phyloP scores from a whole-genome alignment of 2,888 invertebrate genomes.

The Agonopterix subpropinquella region DNA sequence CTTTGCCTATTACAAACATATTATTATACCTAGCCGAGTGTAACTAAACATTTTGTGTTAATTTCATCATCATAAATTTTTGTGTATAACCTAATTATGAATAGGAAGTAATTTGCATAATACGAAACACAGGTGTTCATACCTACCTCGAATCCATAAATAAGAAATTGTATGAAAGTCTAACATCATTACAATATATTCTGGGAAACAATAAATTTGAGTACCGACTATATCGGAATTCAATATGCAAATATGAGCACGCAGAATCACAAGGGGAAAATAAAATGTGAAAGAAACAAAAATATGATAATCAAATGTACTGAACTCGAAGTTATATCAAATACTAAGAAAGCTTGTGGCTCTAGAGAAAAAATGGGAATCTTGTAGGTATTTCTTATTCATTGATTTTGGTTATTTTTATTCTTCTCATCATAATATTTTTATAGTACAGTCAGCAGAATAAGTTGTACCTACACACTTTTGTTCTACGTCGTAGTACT shows the following conservation, averaged over 20 bases:
- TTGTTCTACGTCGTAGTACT: no score
- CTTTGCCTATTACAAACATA: no score
- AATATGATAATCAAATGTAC: constrained; percentile 68
- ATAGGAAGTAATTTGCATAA: no score
- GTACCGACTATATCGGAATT: constrained; percentile 62
- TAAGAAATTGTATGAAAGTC: background rate
- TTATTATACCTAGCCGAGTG: no score
- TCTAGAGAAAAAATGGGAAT: constrained; percentile 18
- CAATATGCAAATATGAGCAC: constrained; percentile 62
- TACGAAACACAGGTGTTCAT: no score
- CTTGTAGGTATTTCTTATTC: constrained; percentile 7
- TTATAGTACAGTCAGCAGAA: no score
- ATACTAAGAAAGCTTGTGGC: constrained; percentile 27
- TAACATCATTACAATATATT: constrained; percentile 39
- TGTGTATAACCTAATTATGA: no score
- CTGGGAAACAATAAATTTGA: constrained; percentile 57
- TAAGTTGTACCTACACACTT: no score
- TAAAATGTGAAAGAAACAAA: constrained; percentile 55
- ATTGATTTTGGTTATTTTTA: constrained; percentile 5
- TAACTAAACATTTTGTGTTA: no score
- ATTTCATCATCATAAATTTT: no score
- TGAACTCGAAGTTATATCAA: constrained; percentile 41
- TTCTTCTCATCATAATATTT: background rate
- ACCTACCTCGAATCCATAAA: no score
- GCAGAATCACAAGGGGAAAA: constrained; percentile 63